Conservation (phyloP, 2,113 vertebrate genomes). For the Alosa alosa region DNA sequence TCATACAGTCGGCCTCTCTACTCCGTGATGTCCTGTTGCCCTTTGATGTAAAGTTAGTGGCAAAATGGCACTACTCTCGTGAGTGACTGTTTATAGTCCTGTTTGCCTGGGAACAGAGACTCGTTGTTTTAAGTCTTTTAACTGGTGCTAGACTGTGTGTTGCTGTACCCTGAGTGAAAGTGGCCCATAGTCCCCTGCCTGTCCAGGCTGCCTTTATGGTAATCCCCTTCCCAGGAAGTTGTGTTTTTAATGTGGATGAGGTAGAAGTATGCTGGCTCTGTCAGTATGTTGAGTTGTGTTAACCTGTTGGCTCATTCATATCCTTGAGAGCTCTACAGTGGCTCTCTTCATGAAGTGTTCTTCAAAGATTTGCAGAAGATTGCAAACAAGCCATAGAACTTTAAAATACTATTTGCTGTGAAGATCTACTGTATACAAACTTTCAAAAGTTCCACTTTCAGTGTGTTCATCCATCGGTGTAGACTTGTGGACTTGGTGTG, state of each 20-base stretch:
- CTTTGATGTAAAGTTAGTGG: not conserved
- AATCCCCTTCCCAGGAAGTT: not conserved
- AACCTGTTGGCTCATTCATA: not conserved
- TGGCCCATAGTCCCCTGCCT: not conserved
- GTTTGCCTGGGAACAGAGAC: not conserved
- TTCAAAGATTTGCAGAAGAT: not conserved
- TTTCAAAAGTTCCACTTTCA: not conserved
- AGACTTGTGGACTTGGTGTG: no score
- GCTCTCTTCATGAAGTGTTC: not conserved
- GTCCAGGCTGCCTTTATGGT: not conserved
- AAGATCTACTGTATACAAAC: not conserved
- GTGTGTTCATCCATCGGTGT: not conserved
- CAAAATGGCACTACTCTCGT: not conserved
- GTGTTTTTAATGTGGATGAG: no score
- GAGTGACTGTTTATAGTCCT: not conserved
- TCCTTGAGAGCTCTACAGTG: not conserved
- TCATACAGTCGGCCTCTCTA: not conserved
- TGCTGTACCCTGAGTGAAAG: not conserved
- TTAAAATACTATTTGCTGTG: not conserved
- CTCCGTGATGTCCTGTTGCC: not conserved
- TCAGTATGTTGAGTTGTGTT: not conserved
- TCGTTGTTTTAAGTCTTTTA: not conserved
- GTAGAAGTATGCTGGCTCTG: not conserved
- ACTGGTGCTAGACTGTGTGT: not conserved
- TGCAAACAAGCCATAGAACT: not conserved